Conservation (phyloP, 2,797 vertebrate genomes). For the Sebastes oblongus region DNA sequence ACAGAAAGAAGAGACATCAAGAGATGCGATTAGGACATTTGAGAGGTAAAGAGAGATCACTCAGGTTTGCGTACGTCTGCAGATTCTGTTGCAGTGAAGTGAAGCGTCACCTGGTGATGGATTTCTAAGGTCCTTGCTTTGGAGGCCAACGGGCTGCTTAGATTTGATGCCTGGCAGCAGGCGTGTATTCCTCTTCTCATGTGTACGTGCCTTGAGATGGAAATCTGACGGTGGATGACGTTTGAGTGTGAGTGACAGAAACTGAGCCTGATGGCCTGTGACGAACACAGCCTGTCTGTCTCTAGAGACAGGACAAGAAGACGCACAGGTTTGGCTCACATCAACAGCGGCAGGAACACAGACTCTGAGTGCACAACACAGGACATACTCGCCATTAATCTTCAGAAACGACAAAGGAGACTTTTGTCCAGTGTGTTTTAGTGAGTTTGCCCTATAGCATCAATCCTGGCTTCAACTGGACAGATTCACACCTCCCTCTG, state of each 20-base stretch:
- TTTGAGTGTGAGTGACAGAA: conserved; percentile 44
- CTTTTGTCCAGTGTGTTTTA: conserved; percentile 19
- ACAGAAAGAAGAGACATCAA: background rate
- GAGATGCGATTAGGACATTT: background rate
- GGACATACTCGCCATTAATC: too few relatives aligned
- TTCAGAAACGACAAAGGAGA: background rate
- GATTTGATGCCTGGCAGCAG: conserved; percentile 37
- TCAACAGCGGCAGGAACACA: background rate
- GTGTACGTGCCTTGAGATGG: conserved; percentile 32
- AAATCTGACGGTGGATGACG: conserved; percentile 49
- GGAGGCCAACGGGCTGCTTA: conserved; percentile 11
- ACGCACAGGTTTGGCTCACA: background rate
- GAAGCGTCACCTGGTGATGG: conserved; percentile 41
- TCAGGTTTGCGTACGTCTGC: conserved; percentile 1
- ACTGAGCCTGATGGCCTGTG: conserved; percentile 47
- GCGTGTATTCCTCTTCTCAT: conserved; percentile 43
- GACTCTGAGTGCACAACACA: background rate
- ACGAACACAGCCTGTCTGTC: conserved; percentile 30
- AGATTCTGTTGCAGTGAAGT: conserved; percentile 36
- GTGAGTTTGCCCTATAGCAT: conserved; percentile 8
- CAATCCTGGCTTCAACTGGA: background rate
- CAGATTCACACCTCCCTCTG: background rate
- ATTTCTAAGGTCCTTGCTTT: conserved; percentile 4
- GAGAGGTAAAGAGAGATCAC: conserved; percentile 13
- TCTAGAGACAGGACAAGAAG: background rate